Base-by-base conservation (phyloP, 35 echinoderm and acorn worm species). In the Hemicentrotus pulcherrimus region DNA sequence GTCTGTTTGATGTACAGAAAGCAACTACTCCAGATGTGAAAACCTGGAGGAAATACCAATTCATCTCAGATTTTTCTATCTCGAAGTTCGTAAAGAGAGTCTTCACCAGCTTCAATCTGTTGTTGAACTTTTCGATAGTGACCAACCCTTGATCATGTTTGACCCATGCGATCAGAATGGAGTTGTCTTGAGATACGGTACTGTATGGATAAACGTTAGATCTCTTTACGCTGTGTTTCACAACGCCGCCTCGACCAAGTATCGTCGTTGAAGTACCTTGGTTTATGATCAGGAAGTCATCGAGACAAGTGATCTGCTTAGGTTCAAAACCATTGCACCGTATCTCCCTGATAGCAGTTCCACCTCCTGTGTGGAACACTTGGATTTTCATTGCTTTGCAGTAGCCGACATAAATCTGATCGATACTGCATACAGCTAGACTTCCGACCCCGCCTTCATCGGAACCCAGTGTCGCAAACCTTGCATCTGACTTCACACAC, bases 111-210 rank as follows among this genome's bases (percentile, higher is more conserved):
- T 86, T 86, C 86, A 86, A 22, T 33, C 24, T 86, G 32, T 86
- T 30, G 35, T 41, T 41, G 35, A 41, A 41, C 35, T 41, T 41
- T 41, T 41, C 35, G 35, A 41, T 41, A 41, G 35, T 41, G 35
- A 86, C 86, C n/a, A 86, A 33, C 4, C 86, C 86, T 9, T 31
- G n/a, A 0, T 33, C n/a, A 86, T 86, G 86, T 11, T 86, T 86
- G n/a, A 86, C 86, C 86, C 86, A 86, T 12, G 86, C 86, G 86
- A 86, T 86, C 22, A 86, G 86, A 31, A 86, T 86, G 8, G 86
- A 31, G 86, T 86, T 86, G 32, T 86, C 86, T 33, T 33, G 86
- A 86, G n/a, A 9, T 86, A 86, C 86, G 24, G 86, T 33, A 31
- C 14, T 9, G 86, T 31, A 86, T 18, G 86, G 6, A 86, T 6